Evolutionary conservation across 2,888 invertebrate genomes (phyloP).

Genomic region (Drymonia ruficornis): DNA sequence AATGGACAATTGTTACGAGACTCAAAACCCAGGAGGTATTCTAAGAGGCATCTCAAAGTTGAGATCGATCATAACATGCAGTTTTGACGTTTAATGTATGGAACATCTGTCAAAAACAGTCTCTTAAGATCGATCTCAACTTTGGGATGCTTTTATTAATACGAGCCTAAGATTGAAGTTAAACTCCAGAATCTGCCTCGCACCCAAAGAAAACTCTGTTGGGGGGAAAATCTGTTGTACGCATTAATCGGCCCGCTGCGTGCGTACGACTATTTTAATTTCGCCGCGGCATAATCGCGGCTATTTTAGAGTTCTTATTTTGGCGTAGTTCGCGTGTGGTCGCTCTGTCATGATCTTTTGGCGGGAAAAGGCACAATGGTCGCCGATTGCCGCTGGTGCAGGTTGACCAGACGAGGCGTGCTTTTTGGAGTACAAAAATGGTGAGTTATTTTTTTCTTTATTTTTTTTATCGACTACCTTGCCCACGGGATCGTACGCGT

Average conservation of each 20-base stretch:
- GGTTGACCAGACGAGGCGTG: conserved; percentile 27
- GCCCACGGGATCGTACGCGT: too few relatives aligned
- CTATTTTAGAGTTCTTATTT: conserved; percentile 83
- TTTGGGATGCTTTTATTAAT: too few relatives aligned
- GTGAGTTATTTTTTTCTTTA: conserved; percentile 5
- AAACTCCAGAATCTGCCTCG: too few relatives aligned
- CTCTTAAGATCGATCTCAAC: too few relatives aligned
- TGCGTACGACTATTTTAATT: conserved; percentile 75
- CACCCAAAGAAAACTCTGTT: conserved; percentile 56
- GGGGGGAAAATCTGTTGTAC: conserved; percentile 65
- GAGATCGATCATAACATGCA: too few relatives aligned
- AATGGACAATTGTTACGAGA: too few relatives aligned
- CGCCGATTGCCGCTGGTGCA: conserved; percentile 60
- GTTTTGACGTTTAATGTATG: too few relatives aligned
- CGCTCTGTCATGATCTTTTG: conserved; percentile 68
- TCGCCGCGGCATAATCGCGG: conserved; percentile 67
- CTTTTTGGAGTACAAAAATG: conserved; percentile 4
- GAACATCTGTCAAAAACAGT: too few relatives aligned
- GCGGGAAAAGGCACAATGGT: conserved; percentile 77
- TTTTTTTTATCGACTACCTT: background rate
- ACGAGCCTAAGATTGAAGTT: too few relatives aligned
- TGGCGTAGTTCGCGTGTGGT: conserved; percentile 84
- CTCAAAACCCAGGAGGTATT: too few relatives aligned
- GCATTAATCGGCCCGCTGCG: conserved; percentile 41
- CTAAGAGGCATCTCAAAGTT: too few relatives aligned